Evolutionary conservation across 1,140 invertebrate genomes (phyloP), one percentile per base, ranked within the genome.

Genomic region (Nymphalis io): DNA sequence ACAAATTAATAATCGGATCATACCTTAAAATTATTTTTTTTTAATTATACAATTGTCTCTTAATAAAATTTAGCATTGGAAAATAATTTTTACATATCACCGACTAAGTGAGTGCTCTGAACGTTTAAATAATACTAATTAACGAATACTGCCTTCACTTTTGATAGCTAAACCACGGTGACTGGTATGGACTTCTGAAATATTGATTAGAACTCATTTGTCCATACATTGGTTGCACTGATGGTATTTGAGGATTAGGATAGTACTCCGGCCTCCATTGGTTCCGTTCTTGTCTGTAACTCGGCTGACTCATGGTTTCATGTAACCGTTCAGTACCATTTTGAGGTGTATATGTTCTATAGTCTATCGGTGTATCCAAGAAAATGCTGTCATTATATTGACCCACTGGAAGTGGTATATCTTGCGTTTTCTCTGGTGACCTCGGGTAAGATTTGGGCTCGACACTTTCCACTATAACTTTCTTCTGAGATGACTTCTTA

Each of bases 321-420:
- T 63, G 40, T 62, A 51, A 61, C 13, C 55, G 21, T 18, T 44
- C 44, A 27, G 44, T 20, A 15, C 39, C 40, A 21, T 44, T 72
- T 55, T 60, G 73, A 20, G 62, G 44, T 0, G 72, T 39, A 59
- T 78, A 76, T 16, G 74, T 81, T 63, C 88, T 76, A 63, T 83
- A 91, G 53, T 89, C 89, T 67, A 90, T 60, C 0, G 88, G 88
- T 39, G 74, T 46, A 18, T 87, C 84, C 16, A 87, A 18, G 72
- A 91, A 89, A 38, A 91, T 89, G 27, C 53, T 82, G 55, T 91
- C 89, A 58, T 89, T 91, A 62, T 91, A 91, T 33, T 89, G 87
- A 0, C 87, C 85, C 6, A 85, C 68, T 0, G 89, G 89, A 60
- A 83, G 68, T 0, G 84, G 76, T 62, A 78, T 82, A 4, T 83